phyloP scores from a whole-genome alignment of 2,888 invertebrate genomes.

The Pyrgus malvae region DNA sequence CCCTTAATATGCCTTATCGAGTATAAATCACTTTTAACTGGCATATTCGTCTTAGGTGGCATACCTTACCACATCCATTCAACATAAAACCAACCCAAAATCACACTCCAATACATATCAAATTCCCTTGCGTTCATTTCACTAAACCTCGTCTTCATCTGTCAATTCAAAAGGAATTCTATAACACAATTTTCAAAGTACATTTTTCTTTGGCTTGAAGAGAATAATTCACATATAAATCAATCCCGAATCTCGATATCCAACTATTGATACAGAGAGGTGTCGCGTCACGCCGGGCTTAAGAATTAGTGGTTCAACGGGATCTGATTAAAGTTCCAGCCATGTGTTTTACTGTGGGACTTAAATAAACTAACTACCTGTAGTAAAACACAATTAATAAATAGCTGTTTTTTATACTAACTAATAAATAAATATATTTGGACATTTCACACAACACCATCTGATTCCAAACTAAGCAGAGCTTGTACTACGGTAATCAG shows the following conservation, averaged over 20 bases:
- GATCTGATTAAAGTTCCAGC: not conserved
- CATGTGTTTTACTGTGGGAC: too few species aligned
- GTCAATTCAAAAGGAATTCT: conserved; percentile 6
- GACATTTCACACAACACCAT: too few species aligned
- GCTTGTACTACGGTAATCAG: too few species aligned
- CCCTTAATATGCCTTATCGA: conserved; percentile 77
- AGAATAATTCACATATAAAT: conserved; percentile 61
- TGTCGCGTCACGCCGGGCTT: conserved; percentile 48
- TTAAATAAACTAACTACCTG: too few species aligned
- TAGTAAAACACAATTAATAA: too few species aligned
- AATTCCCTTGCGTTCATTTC: not conserved
- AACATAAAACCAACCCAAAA: conserved; percentile 2
- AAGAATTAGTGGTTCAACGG: conserved; percentile 36
- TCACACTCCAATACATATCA: not conserved
- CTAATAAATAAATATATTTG: too few species aligned
- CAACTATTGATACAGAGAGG: conserved; percentile 54
- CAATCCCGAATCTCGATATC: conserved; percentile 58
- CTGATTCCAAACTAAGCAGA: too few species aligned
- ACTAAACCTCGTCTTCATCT: not conserved
- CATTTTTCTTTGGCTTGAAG: not conserved
- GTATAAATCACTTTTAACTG: conserved; percentile 77
- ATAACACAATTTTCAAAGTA: not conserved
- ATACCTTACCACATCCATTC: conserved; percentile 13
- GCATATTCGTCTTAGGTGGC: conserved; percentile 77
- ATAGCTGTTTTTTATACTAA: too few species aligned